Percentiles rank a stretch among this genome's conserved stretches.
These are phyloP conservation scores for Drosophila ficusphila DNA, from an alignment of 1,140 invertebrate genomes.

Conservation along the genomic window DNA sequence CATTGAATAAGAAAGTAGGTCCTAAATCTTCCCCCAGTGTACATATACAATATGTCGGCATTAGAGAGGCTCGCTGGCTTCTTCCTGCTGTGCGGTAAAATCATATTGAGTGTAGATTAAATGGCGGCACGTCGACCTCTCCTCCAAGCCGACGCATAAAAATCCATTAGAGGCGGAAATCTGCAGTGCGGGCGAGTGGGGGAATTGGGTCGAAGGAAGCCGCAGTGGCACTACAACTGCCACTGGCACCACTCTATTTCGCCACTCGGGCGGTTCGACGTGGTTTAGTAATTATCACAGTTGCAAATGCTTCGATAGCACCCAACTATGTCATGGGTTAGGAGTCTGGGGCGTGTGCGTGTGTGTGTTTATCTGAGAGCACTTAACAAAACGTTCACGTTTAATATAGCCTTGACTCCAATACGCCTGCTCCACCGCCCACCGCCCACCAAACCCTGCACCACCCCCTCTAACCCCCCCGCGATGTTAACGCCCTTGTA, in stretches of 20 bases:
- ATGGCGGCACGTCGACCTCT: constrained; percentile 70
- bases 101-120: constrained; percentile 81
- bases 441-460: too few relatives aligned
- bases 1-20: too few relatives aligned
- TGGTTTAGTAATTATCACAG: constrained; percentile 73
- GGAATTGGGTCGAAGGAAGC: constrained; percentile 7
- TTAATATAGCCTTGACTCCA: constrained; percentile 60
- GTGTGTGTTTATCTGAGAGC: constrained; percentile 27
- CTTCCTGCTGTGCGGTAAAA: constrained; percentile 72
- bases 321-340: constrained; percentile 35
- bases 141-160: constrained; percentile 53
- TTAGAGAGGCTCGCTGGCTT: constrained; percentile 33
- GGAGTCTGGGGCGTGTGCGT: constrained; percentile 8
- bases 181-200: constrained; percentile 33
- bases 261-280: constrained; percentile 15
- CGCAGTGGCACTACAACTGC: constrained; percentile 4
- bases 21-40: neutral
- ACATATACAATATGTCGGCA: constrained; percentile 40
- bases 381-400: constrained; percentile 61
- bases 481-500: constrained; percentile 11
- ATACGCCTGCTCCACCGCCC: constrained; percentile 32
- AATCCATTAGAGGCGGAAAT: constrained; percentile 76
- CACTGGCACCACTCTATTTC: neutral
- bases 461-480: neutral
- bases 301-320: constrained; percentile 63